Evolutionary conservation across 2,797 vertebrate species (phyloP).

Genomic region (Coregonus sp.): DNA sequence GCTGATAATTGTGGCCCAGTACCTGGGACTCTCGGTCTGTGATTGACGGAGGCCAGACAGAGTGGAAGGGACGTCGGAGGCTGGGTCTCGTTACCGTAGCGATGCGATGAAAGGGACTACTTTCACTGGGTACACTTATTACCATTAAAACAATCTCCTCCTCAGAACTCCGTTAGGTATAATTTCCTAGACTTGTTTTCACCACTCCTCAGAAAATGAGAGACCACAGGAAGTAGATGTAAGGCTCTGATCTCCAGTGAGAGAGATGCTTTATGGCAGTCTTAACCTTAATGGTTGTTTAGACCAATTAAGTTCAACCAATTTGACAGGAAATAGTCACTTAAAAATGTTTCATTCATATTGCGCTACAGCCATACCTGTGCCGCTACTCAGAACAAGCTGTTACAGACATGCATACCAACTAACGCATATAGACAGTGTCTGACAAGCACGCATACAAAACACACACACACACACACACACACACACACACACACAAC

Average conservation of each 20-base stretch:
- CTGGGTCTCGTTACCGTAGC: slow-evolving; percentile 43
- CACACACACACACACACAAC: neutral
- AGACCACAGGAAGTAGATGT: slow-evolving; percentile 27
- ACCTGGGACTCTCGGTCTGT: slow-evolving; percentile 9
- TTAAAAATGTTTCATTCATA: neutral
- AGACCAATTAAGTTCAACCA: neutral
- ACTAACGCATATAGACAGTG: neutral
- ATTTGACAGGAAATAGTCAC: neutral
- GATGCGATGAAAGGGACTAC: slow-evolving; percentile 34
- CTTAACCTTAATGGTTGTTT: neutral
- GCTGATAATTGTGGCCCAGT: slow-evolving; percentile 20
- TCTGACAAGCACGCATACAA: neutral
- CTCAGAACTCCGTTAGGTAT: slow-evolving; percentile 39
- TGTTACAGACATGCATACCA: neutral
- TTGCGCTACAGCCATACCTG: neutral
- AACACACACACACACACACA: neutral
- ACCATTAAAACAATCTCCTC: slow-evolving; percentile 37
- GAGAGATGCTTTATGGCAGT: neutral
- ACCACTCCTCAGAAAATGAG: slow-evolving; percentile 18
- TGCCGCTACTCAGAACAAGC: too few species aligned
- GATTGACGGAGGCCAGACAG: slow-evolving; percentile 37
- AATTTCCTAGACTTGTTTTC: slow-evolving; percentile 34
- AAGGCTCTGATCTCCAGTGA: slow-evolving; percentile 1
- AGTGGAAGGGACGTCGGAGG: slow-evolving; percentile 32
- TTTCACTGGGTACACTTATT: slow-evolving; percentile 37